These are phyloP conservation scores for Wasmannia auropunctata DNA, from an alignment of 1,140 invertebrate species.

Conservation along the genomic window DNA sequence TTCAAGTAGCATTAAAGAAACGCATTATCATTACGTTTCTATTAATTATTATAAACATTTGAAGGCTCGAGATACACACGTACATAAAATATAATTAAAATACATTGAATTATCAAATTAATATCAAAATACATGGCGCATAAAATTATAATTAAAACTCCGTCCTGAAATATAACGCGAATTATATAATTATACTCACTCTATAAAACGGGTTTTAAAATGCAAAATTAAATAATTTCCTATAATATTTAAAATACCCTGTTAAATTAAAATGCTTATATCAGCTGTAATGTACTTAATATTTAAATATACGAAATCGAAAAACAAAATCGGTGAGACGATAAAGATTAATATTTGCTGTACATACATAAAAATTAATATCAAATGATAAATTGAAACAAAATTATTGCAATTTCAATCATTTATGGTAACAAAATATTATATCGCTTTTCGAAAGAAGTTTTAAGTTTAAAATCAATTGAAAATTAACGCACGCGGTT, in stretches of 20 bases:
- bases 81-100: not conserved
- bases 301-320: not conserved
- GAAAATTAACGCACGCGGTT: not conserved
- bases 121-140: not conserved
- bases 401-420: not conserved
- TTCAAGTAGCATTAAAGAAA: not conserved
- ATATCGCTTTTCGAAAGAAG: not conserved
- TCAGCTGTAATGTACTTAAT: not conserved
- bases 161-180: not conserved
- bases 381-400: not conserved
- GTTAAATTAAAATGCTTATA: too few relatives aligned
- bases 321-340: not conserved
- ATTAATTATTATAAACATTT: not conserved
- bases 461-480: not conserved
- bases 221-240: not conserved
- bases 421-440: not conserved
- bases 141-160: not conserved
- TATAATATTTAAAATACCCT: too few relatives aligned
- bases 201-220: not conserved
- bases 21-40: not conserved
- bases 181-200: not conserved
- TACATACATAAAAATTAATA: not conserved
- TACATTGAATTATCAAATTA: not conserved
- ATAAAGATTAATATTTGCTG: not conserved
- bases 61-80: not conserved